Conservation (phyloP, 2,888 invertebrate genomes). For the Apeira syringaria region DNA sequence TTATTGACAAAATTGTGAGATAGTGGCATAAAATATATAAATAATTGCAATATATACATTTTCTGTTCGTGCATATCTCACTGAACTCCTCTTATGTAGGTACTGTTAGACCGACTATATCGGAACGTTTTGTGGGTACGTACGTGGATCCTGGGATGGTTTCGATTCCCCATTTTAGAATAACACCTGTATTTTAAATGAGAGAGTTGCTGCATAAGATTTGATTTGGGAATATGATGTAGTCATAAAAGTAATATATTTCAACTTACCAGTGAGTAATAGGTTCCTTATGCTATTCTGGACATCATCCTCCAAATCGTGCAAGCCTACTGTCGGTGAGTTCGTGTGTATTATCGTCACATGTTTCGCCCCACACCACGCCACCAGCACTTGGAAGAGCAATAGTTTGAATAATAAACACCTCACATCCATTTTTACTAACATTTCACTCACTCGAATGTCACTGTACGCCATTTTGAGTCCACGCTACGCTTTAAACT, state of each 20-base stretch:
- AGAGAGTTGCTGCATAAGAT: no score
- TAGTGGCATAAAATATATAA: no score
- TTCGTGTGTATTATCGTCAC: conserved; percentile 51
- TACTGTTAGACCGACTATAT: no score
- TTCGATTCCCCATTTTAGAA: no score
- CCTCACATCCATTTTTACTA: conserved; percentile 67
- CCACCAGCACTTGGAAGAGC: conserved; percentile 70
- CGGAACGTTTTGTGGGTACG: no score
- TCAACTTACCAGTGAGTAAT: conserved; percentile 69
- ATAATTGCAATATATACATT: no score
- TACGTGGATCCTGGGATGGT: no score
- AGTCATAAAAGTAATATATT: background rate
- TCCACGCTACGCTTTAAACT: conserved; percentile 37
- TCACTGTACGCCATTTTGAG: conserved; percentile 60
- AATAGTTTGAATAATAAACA: conserved; percentile 72
- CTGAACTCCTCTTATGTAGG: no score
- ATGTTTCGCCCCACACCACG: conserved; percentile 70
- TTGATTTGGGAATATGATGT: no score
- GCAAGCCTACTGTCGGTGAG: conserved; percentile 39
- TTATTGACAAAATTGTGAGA: no score
- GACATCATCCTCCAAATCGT: conserved; percentile 46
- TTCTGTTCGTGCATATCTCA: no score
- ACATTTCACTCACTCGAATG: conserved; percentile 53
- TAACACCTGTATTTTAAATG: no score
- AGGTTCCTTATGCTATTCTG: conserved; percentile 70